Conservation (phyloP, 2,797 vertebrate species). For the Semaprochilodus insignis region DNA sequence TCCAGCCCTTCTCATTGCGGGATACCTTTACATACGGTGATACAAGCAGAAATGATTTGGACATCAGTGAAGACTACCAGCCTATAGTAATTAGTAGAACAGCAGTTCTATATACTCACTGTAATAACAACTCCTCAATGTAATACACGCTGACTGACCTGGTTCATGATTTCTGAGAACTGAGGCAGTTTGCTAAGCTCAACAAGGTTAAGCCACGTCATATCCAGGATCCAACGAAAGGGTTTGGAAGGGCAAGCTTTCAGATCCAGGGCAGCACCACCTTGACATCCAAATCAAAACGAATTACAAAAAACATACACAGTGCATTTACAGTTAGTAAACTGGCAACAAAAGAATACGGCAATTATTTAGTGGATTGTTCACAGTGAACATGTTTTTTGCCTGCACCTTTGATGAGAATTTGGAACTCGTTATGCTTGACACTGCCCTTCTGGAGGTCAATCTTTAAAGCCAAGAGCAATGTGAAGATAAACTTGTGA, state of each 20-base stretch:
- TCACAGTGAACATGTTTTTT: constrained; percentile 57
- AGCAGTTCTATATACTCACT: neutral
- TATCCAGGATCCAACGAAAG: constrained; percentile 93
- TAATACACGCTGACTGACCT: neutral
- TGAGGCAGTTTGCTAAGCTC: constrained; percentile 91
- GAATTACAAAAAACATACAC: neutral
- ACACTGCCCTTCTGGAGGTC: constrained; percentile 90
- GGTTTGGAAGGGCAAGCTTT: constrained; percentile 92
- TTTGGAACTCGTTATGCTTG: constrained; percentile 91
- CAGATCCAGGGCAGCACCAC: constrained; percentile 92
- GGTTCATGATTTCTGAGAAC: constrained; percentile 83
- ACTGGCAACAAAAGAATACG: neutral
- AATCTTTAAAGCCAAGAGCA: constrained; percentile 91
- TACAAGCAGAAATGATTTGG: neutral
- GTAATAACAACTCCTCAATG: neutral
- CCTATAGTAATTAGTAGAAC: too few relatives aligned
- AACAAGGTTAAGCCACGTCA: constrained; percentile 96
- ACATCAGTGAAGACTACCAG: neutral
- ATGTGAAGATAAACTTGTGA: constrained; percentile 94
- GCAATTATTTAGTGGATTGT: neutral
- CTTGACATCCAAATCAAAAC: constrained; percentile 72
- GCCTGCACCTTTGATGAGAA: constrained; percentile 92
- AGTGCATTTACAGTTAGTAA: neutral
- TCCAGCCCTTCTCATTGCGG: constrained; percentile 82
- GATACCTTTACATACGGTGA: constrained; percentile 74